phyloP scores from a whole-genome alignment of 2,888 invertebrate genomes.

The Eremobia ochroleuca region DNA sequence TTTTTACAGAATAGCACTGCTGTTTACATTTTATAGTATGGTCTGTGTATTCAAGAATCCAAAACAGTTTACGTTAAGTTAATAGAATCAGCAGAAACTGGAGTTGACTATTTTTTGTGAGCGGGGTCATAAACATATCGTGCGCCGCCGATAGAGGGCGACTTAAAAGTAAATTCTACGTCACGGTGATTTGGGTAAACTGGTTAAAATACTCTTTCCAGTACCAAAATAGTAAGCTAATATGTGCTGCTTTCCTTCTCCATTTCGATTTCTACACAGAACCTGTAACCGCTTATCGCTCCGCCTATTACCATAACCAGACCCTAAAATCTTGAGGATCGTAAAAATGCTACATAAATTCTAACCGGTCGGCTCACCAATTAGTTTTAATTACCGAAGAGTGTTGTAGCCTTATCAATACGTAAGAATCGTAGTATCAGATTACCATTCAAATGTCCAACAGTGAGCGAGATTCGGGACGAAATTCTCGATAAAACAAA shows the following conservation, averaged over 20 bases:
- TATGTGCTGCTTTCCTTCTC: background rate
- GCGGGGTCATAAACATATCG: too few species aligned
- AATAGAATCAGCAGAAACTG: too few species aligned
- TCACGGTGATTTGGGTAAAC: too few species aligned
- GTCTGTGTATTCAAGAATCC: too few species aligned
- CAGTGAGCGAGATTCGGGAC: conserved; percentile 30
- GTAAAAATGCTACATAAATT: conserved; percentile 73
- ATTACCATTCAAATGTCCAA: conserved; percentile 61
- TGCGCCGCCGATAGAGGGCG: too few species aligned
- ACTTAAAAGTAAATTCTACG: too few species aligned
- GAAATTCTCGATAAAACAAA: conserved; percentile 3
- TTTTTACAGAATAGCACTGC: too few species aligned
- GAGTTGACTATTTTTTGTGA: too few species aligned
- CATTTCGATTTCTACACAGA: background rate
- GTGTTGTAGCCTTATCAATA: conserved; percentile 68
- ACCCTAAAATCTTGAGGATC: conserved; percentile 52
- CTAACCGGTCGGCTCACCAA: conserved; percentile 74
- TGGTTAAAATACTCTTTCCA: background rate
- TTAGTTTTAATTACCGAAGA: conserved; percentile 81
- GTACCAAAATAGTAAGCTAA: background rate
- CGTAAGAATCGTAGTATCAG: conserved; percentile 64
- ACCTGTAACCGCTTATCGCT: conserved; percentile 16
- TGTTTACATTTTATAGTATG: too few species aligned
- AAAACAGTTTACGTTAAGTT: too few species aligned
- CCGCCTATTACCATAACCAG: conserved; percentile 16